Evolutionary conservation across 2,888 invertebrate genomes (phyloP), one percentile per base, ranked within the genome.

Genomic region (Papilio elwesi): DNA sequence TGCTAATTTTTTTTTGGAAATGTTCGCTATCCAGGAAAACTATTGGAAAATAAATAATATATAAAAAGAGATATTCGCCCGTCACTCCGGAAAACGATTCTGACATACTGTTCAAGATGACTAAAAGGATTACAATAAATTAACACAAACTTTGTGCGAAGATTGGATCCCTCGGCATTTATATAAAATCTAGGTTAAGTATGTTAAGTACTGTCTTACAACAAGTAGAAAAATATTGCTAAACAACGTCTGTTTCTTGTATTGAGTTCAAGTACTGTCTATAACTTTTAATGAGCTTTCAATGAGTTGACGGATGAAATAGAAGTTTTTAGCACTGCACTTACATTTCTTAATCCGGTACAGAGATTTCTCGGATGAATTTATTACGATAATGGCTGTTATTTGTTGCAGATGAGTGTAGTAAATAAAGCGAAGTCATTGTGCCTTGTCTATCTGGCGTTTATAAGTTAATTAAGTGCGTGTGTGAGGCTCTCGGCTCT

Each of bases 391-490:
- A 69, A 51, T 51, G 66, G 62, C 10, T 52, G 68, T 59, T 74
- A 66, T 63, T 67, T 69, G 71, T 71, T 62, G 59, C 65, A 68
- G 76, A 74, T 76, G 53, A 68, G 73, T 71, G 73, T 73, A 57
- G 67, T 77, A 74, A 77, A 74, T 26, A 77, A 78, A 78, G 64
- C 70, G 71, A 71, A 82, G 79, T 79, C 77, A 82, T 85, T 88
- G 83, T 83, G 75, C 77, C 73, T 80, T 84, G 81, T 85, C 82
- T 82, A 80, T 82, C 75, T 78, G 77, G 77, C 82, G 81, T 85
- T 85, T 82, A 85, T 87, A 85, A 89, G 87, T 88, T 90, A 91
- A 92, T 92, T 90, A 89, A 81, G 81, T 87, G 79, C 87, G 80
- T 79, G 82, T 87, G 86, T 84, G 85, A 81, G 79, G 81, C 79